These are phyloP conservation scores for Seladonia tumulorum DNA, from an alignment of 2,888 invertebrate species.

Conservation along the genomic window DNA sequence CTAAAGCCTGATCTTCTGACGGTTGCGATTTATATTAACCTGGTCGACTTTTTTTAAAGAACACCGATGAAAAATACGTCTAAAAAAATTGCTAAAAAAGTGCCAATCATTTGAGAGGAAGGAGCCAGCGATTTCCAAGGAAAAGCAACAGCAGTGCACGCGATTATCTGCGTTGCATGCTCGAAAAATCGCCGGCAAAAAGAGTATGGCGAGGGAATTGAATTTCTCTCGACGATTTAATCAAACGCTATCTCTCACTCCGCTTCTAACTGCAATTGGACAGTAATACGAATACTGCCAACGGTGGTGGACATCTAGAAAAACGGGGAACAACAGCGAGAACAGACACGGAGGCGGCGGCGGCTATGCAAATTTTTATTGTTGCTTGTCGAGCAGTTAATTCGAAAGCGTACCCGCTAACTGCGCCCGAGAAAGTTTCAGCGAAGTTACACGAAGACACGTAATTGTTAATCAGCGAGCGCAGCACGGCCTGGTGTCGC, in stretches of 20 bases:
- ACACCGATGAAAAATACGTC: not conserved
- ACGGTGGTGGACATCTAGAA: not conserved
- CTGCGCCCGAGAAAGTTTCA: conserved; percentile 7
- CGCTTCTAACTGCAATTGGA: conserved; percentile 3
- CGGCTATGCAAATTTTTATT: conserved; percentile 33
- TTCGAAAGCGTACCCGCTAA: conserved; percentile 1
- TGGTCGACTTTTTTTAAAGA: too few species aligned
- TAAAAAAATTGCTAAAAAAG: not conserved
- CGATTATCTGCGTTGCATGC: not conserved
- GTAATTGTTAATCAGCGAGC: conserved; percentile 26
- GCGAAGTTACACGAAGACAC: conserved; percentile 9
- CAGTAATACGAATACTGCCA: conserved; percentile 14
- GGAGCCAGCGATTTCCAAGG: not conserved
- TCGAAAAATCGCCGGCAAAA: not conserved
- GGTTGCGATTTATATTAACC: too few species aligned
- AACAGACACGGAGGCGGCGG: not conserved
- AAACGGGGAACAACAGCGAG: not conserved
- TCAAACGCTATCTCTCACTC: conserved; percentile 22
- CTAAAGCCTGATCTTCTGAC: too few species aligned
- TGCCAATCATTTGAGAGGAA: not conserved
- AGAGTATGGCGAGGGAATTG: not conserved
- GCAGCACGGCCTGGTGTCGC: not conserved
- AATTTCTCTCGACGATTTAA: not conserved
- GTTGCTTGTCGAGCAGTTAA: conserved; percentile 5
- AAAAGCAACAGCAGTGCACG: not conserved